Base-by-base conservation (phyloP, 2,113 vertebrate species). In the Geococcyx californianus region DNA sequence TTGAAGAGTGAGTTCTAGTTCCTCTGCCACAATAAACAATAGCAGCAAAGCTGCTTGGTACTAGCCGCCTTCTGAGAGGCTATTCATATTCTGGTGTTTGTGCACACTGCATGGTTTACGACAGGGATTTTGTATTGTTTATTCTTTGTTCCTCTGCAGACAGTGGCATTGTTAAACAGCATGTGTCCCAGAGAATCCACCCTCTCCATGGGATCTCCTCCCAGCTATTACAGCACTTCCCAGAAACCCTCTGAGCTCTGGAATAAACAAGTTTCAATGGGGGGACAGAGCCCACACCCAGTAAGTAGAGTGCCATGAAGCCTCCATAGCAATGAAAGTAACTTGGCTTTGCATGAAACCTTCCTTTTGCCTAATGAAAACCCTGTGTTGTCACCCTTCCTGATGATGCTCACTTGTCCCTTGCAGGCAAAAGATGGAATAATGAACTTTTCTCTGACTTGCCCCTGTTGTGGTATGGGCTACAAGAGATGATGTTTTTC, bases 151-250 rank as follows among this genome's bases (percentile, higher is more conserved):
- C 79, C 83, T 95, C 87, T 95, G 95, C 80, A 97, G 93, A 95
- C 87, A 83, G 81, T 91, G 92, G 64, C 96, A 95, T 90, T 94
- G 91, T 95, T 96, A 97, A 96, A 96, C 87, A 96, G 85, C 70
- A 84, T 81, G 87, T 86, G 90, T 94, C 72, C 42, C 0, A 80
- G 89, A 95, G 93, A 97, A 90, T 80, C 93, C 94, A 94, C 93
- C 94, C 96, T 94, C 84, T 93, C 95, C 69, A 45, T 92, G 94
- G 80, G 88, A 95, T 92, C 94, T 84, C 95, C 95, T 97, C 95
- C 95, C 93, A 95, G 92, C 90, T 97, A 93, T 94, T 90, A 90
- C 69, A 93, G 95, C 93, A 84, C 90, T 96, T 97, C 95, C 96
- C 95, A 94, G 95, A 97, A 96, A 92, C 92, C 91, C 68, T 92